A percentile compares a stretch with the other conserved stretches of the same genome.
phyloP scores from a whole-genome alignment of 2,888 invertebrate genomes.

The Protodeltote pygarga region DNA sequence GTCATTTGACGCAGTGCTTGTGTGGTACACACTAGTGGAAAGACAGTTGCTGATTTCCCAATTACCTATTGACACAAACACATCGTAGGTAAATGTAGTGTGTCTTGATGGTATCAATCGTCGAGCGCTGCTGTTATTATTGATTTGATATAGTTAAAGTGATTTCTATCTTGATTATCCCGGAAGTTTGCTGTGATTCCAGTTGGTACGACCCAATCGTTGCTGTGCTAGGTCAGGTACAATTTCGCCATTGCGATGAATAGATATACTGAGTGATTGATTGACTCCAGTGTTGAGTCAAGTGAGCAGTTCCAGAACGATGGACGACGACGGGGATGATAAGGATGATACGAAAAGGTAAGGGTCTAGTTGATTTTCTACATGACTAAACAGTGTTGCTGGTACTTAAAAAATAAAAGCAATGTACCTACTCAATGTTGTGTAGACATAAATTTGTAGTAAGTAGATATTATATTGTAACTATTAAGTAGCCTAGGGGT shows the following conservation, averaged over 20 bases:
- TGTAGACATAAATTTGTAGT: no score
- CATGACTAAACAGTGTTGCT: no score
- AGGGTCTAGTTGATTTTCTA: no score
- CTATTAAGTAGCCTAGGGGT: no score
- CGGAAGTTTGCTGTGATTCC: slow-evolving; percentile 26
- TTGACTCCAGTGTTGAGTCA: slow-evolving; percentile 16
- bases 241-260: slow-evolving; percentile 36
- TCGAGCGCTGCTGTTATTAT: slow-evolving; percentile 1
- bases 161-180: slow-evolving; percentile 7
- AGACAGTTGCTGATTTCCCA: slow-evolving; percentile 23
- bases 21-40: no score
- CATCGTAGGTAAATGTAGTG: not conserved
- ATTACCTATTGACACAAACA: slow-evolving; percentile 14
- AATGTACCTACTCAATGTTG: no score
- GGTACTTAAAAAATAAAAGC: not conserved
- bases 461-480: no score
- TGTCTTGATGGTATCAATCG: slow-evolving; percentile 1
- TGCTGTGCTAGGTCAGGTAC: slow-evolving; percentile 14
- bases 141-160: slow-evolving; percentile 1
- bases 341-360: slow-evolving; percentile 95
- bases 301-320: slow-evolving; percentile 57
- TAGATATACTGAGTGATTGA: slow-evolving; percentile 23
- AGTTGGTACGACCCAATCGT: slow-evolving; percentile 16
- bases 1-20: slow-evolving; percentile 41
- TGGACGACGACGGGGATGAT: slow-evolving; percentile 94